phyloP scores from a whole-genome alignment of 2,113 vertebrate genomes.

The Nothobranchius furzeri region DNA sequence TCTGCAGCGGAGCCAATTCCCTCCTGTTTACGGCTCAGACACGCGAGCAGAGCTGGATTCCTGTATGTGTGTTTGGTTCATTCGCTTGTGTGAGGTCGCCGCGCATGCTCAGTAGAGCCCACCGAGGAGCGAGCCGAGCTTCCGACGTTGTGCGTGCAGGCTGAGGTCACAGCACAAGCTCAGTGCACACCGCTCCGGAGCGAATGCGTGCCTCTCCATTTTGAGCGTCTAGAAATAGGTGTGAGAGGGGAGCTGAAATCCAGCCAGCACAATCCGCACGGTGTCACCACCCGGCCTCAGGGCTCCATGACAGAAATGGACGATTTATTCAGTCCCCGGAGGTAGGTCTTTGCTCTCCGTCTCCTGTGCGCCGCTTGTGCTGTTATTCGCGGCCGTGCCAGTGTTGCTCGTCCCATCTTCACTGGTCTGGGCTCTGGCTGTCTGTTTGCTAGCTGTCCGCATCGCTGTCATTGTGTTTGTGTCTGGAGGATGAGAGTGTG shows the following conservation, averaged over 20 bases:
- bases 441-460: conserved; percentile 28
- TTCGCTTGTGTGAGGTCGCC: conserved; percentile 83
- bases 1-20: conserved; percentile 74
- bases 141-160: conserved; percentile 88
- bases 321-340: conserved; percentile 92
- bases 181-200: conserved; percentile 85
- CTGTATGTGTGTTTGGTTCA: conserved; percentile 59
- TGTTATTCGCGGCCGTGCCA: conserved; percentile 30
- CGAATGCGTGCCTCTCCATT: conserved; percentile 96
- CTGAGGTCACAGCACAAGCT: conserved; percentile 99
- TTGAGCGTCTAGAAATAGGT: conserved; percentile 86
- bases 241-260: conserved; percentile 74
- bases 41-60: conserved; percentile 65
- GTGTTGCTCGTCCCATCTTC: conserved; percentile 34
- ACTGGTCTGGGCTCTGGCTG: conserved; percentile 11
- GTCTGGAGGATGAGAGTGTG: neutral
- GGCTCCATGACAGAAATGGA: conserved; percentile 91
- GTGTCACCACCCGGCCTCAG: conserved; percentile 71
- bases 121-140: conserved; percentile 81
- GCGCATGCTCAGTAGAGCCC: conserved; percentile 98
- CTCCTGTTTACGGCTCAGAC: conserved; percentile 87
- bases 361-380: conserved; percentile 48
- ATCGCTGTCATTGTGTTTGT: conserved; percentile 35
- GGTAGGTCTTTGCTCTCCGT: conserved; percentile 87
- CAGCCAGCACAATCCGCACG: conserved; percentile 53